Evolutionary conservation across 2,113 vertebrate species (phyloP), one percentile per base, ranked within the genome.

Genomic region (Centropus bengalensis): DNA sequence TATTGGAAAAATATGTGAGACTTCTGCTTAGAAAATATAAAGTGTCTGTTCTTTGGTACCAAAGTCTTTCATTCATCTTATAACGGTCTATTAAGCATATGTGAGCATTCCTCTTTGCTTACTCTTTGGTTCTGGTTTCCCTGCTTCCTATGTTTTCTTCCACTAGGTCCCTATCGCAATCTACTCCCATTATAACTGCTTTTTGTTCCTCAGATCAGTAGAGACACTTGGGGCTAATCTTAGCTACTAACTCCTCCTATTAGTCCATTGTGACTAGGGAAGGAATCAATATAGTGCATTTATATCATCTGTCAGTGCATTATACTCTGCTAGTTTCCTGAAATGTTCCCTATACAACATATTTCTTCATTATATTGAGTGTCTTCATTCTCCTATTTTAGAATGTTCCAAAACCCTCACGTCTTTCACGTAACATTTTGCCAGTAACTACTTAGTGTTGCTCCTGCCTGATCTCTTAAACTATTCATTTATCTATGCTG

Each of bases 121-220:
- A 24, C 18, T 76, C 6, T 76, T 91, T 74, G 17, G 15, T 88
- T 93, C 86, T 89, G 30, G 10, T 73, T 80, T 94, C 55, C 49
- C 32, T 60, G 33, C 44, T 86, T 87, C 78, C 27, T 32, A 26
- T 62, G n/a, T 68, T 80, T 75, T 91, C 54, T 85, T 91, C 2
- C 1, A 14, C n/a, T 77, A 51, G 3, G n/a, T 77, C 93, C 30
- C 58, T 66, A 4, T 78, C 49, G 89, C 64, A 28, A 73, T 73
- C 36, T 91, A 6, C 12, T 93, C 21, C 14, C 47, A 16, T 47
- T 55, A 6, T 44, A 73, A 66, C 30, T 69, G 14, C 24, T 36
- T 6, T 4, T 76, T 82, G 27, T 54, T 82, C 87, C 73, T 93
- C 44, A 64, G 16, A 13, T 2, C 66, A 79, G 24, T 3, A 64